Percentiles rank a stretch among this genome's conserved stretches.
phyloP scores from a whole-genome alignment of 2,797 vertebrate genomes.

The Lithobates pipiens region DNA sequence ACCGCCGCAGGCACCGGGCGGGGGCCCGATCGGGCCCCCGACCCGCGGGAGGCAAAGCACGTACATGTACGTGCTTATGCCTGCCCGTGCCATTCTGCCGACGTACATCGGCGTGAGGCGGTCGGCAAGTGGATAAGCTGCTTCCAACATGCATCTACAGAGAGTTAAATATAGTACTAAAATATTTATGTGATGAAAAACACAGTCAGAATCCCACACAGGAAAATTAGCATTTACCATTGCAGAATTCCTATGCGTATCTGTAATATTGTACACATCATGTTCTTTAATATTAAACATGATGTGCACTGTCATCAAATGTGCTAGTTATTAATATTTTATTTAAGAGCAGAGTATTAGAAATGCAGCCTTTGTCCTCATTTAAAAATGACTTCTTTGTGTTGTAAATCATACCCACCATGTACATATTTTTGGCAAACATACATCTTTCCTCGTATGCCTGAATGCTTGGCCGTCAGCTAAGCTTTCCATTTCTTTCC shows the following conservation, averaged over 20 bases:
- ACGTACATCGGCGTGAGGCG: no score
- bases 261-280: conserved; percentile 27
- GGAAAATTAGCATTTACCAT: conserved; percentile 15
- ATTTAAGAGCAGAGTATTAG: not conserved
- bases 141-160: not conserved
- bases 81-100: no score
- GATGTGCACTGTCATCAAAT: conserved; percentile 32
- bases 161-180: not conserved
- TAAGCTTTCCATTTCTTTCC: not conserved
- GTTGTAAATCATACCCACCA: conserved; percentile 13
- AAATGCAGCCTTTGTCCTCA: conserved; percentile 19
- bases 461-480: conserved; percentile 1
- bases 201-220: conserved; percentile 20
- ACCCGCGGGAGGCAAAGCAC: no score
- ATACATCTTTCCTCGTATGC: not conserved
- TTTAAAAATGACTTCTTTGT: conserved; percentile 23
- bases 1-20: no score
- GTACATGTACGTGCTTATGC: no score
- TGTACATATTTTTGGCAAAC: conserved; percentile 21
- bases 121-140: no score
- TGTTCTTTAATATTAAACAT: conserved; percentile 48
- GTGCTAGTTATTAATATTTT: conserved; percentile 7
- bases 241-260: conserved; percentile 24
- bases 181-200: conserved; percentile 14
- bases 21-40: no score